Conservation (phyloP, 2,888 invertebrate species). For the Thymelicus lineola region DNA sequence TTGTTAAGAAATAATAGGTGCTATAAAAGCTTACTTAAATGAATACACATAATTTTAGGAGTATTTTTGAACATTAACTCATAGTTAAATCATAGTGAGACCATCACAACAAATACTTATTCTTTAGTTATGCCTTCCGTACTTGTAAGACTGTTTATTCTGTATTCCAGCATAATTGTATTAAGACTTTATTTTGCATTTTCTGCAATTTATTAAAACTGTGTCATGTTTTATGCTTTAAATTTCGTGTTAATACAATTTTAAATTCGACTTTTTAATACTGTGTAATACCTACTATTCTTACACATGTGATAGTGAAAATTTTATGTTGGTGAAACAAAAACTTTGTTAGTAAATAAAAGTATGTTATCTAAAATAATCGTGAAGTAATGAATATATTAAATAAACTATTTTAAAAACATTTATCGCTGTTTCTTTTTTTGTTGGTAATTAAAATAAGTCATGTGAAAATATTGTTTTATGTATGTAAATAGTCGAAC, state of each 20-base stretch:
- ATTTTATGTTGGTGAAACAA: constrained; percentile 1
- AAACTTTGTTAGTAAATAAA: constrained; percentile 2
- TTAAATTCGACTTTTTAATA: constrained; percentile 15
- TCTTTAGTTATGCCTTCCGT: constrained; percentile 22
- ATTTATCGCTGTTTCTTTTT: neutral
- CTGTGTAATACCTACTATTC: no score
- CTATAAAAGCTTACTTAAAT: constrained; percentile 77
- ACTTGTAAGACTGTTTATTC: constrained; percentile 56
- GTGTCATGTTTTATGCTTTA: constrained; percentile 62
- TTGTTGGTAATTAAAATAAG: no score
- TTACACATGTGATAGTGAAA: constrained; percentile 8
- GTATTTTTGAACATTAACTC: constrained; percentile 24
- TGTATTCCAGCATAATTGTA: constrained; percentile 45
- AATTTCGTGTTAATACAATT: constrained; percentile 41
- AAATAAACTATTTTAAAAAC: constrained; percentile 11
- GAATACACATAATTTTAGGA: constrained; percentile 44
- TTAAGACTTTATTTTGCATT: constrained; percentile 39
- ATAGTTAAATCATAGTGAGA: constrained; percentile 48
- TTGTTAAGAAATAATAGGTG: constrained; percentile 63
- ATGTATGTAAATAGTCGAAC: no score
- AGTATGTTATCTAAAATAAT: constrained; percentile 20
- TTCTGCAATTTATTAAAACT: constrained; percentile 35
- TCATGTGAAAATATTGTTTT: no score
- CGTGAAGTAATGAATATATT: constrained; percentile 10
- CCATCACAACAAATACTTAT: constrained; percentile 50